phyloP scores from a whole-genome alignment of 2,113 vertebrate genomes.

The Triplophysa tibetana region DNA sequence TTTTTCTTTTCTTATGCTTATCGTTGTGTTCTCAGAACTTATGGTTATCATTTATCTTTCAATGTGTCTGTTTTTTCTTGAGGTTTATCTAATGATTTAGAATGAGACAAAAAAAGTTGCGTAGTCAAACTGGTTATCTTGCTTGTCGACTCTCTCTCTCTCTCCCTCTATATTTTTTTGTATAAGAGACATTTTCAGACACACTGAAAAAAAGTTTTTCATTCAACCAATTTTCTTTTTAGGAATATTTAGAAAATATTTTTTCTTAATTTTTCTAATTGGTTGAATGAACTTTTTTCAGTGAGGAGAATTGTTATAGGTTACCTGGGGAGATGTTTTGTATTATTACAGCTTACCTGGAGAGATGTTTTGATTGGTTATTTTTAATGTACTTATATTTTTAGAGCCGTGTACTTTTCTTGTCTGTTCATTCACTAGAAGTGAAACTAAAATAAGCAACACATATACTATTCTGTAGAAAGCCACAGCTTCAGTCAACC shows the following conservation, averaged over 20 bases:
- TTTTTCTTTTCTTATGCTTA: not conserved
- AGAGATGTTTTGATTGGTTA: not conserved
- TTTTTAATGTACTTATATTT: not conserved
- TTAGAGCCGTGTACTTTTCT: not conserved
- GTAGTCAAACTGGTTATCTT: constrained; percentile 55
- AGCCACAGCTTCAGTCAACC: constrained; percentile 11
- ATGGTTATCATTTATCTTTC: constrained; percentile 3
- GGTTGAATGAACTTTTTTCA: no score
- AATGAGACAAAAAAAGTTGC: not conserved
- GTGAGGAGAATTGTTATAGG: not conserved
- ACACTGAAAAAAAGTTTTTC: not conserved
- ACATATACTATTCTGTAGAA: not conserved
- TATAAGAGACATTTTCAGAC: not conserved
- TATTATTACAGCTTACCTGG: no score
- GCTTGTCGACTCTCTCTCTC: constrained; percentile 24
- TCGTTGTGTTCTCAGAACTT: not conserved
- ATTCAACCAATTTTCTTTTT: no score
- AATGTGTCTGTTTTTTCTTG: not conserved
- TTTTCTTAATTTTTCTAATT: no score
- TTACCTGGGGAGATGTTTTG: not conserved
- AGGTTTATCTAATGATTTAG: constrained; percentile 12
- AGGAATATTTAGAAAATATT: no score
- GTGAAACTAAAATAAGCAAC: not conserved
- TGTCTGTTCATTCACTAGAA: not conserved
- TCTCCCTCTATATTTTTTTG: not conserved